Evolutionary conservation across 2,113 vertebrate genomes (phyloP), one percentile per base, ranked within the genome.

Genomic region (Engystomops pustulosus): DNA sequence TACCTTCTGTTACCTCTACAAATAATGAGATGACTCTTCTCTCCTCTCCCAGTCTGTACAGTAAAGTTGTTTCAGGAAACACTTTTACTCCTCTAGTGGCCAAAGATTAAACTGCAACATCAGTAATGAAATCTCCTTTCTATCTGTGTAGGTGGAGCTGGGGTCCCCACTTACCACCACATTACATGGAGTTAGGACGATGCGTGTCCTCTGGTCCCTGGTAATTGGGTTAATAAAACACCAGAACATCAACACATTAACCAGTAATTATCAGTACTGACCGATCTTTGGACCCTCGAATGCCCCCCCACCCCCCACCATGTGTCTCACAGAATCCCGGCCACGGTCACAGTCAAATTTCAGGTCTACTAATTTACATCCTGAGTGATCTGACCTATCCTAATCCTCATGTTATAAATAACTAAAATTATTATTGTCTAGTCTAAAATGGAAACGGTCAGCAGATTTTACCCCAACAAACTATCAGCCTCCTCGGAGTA

Each of bases 181-280:
- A 12, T 58, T 36, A 55, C 74, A 53, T 53, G 72, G 27, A 49
- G 15, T 34, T 7, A 6, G 10, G 47, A 11, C 10, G 34, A 51
- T 18, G 30, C 14, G 27, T 5, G 55, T 38, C 49, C 32, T 55
- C 6, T 30, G 32, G 34, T 78, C 20, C n/a, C 49, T 34, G 25
- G 75, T 78, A 55, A 78, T 58, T 17, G 44, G 44, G 4, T 78
- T 58, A 78, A 58, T 78, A 6, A 78, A 14, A 18, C 30, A 41
- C 51, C 3, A 36, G n/a, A 11, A 15, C 18, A 10, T 2, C 18
- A 58, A 9, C 11, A 38, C 17, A 3, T 20, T 23, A 10, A 25
- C 20, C 25, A 78, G 41, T 78, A 17, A 41, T 78, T 78, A 20
- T 36, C 51, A 78, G 2, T 3, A 15, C 12, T n/a, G 32, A 32